Conservation (phyloP, 1,140 invertebrate genomes). For the Idris sp. region DNA sequence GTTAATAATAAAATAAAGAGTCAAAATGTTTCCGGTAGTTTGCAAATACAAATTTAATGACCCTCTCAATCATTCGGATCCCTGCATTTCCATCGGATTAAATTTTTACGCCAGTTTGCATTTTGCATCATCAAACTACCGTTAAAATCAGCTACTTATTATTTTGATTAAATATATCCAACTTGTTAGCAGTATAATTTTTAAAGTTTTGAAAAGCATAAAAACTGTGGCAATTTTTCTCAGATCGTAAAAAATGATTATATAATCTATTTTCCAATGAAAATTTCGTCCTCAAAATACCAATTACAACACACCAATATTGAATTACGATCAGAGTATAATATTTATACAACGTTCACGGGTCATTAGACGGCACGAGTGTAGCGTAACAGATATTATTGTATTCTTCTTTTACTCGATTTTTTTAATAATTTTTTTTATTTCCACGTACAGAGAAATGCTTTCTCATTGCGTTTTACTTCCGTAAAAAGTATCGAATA, state of each 20-base stretch:
- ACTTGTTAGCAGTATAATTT: background rate
- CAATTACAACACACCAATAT: constrained; percentile 50
- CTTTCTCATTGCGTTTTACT: constrained; percentile 21
- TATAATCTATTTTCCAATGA: constrained; percentile 36
- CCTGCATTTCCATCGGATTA: constrained; percentile 12
- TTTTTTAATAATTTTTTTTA: constrained; percentile 24
- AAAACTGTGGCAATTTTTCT: constrained; percentile 17
- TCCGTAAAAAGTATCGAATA: constrained; percentile 31
- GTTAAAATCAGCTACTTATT: constrained; percentile 22
- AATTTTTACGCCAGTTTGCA: constrained; percentile 9
- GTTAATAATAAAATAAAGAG: too few relatives aligned
- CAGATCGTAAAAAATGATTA: constrained; percentile 26
- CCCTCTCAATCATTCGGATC: background rate
- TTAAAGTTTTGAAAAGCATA: constrained; percentile 28
- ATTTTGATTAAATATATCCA: constrained; percentile 20
- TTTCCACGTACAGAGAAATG: constrained; percentile 16
- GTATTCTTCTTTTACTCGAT: background rate
- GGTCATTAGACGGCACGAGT: constrained; percentile 52
- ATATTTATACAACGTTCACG: constrained; percentile 52
- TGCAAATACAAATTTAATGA: constrained; percentile 1
- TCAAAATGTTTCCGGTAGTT: background rate
- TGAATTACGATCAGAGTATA: constrained; percentile 49
- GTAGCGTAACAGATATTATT: constrained; percentile 24
- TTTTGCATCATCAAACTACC: constrained; percentile 22
- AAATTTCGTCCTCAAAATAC: constrained; percentile 27